These are phyloP conservation scores for Anthopleura xanthogrammica DNA, from an alignment of 92 coral and sea anemone genomes.

Conservation along the genomic window DNA sequence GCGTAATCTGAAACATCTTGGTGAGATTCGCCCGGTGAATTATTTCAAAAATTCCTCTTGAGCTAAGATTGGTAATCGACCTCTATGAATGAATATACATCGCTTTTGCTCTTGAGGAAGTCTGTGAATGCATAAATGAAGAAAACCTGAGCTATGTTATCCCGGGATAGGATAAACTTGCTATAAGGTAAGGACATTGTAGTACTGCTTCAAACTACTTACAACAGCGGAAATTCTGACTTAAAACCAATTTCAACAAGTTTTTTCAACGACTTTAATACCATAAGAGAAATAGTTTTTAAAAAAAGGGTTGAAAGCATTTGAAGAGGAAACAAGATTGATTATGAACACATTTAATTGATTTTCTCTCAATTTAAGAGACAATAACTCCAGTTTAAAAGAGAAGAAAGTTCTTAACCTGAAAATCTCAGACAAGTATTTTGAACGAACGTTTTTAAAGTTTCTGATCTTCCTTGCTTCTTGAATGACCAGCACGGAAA, in stretches of 20 bases:
- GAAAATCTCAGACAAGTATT: not conserved
- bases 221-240: not conserved
- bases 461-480: not conserved
- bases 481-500: not conserved
- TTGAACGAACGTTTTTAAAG: not conserved
- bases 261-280: no score
- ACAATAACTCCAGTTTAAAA: not conserved
- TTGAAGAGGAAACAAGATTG: not conserved
- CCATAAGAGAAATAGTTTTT: not conserved
- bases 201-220: not conserved
- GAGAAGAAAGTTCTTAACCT: not conserved
- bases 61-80: not conserved
- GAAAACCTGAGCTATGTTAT: not conserved
- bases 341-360: not conserved
- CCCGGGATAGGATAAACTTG: not conserved
- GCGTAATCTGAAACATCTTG: constrained; percentile 15
- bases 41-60: not conserved
- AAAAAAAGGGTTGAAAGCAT: not conserved
- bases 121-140: not conserved
- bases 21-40: not conserved
- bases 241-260: not conserved
- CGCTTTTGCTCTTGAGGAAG: not conserved
- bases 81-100: not conserved
- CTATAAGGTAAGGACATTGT: not conserved
- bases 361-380: not conserved